Conservation (phyloP, 2,797 vertebrate species). For the Amazona ochrocephala region DNA sequence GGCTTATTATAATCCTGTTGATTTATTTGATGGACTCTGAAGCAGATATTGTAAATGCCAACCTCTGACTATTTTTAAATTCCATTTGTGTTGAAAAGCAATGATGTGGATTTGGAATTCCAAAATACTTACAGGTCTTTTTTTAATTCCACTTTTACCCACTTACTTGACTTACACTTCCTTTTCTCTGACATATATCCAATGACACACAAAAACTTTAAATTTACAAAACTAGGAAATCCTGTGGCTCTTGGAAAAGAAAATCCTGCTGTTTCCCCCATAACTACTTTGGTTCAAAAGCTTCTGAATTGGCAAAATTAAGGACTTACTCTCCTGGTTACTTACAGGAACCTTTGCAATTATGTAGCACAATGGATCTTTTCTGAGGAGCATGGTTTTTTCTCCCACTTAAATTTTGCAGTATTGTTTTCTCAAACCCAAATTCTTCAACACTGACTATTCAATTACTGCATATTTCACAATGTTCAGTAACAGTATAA, state of each 20-base stretch:
- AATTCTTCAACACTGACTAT: background rate
- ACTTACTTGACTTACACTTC: background rate
- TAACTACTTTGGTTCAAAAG: background rate
- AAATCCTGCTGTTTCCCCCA: background rate
- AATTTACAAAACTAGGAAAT: background rate
- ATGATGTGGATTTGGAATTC: background rate
- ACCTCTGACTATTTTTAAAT: background rate
- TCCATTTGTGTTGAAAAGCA: background rate
- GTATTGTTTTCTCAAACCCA: background rate
- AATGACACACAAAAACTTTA: background rate
- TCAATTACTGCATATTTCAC: too few relatives aligned
- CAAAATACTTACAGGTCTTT: background rate
- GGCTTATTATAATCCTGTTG: background rate
- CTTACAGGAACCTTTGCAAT: background rate
- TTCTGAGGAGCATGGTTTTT: background rate
- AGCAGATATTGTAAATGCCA: background rate
- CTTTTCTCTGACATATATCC: background rate
- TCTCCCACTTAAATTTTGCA: background rate
- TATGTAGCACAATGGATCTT: fast-evolving
- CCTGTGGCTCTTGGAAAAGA: background rate
- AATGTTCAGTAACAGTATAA: background rate
- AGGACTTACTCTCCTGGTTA: background rate
- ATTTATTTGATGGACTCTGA: background rate
- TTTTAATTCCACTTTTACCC: background rate
- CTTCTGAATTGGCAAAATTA: background rate